Evolutionary conservation across 2,888 invertebrate genomes (phyloP).

Genomic region (Molorchus minor): DNA sequence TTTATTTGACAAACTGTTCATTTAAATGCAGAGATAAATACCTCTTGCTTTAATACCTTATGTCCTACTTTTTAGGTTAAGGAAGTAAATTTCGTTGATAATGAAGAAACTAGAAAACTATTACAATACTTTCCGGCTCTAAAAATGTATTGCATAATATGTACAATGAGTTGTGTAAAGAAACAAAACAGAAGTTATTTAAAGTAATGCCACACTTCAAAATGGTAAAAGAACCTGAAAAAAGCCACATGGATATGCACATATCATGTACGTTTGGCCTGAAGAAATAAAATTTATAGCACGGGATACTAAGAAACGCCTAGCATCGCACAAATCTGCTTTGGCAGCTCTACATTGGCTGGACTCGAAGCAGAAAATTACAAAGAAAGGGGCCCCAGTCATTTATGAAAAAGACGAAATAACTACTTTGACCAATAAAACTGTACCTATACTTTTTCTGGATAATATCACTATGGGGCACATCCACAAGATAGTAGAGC

Average conservation of each 20-base stretch:
- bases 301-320: conserved; percentile 65
- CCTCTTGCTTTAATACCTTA: not conserved
- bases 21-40: not conserved
- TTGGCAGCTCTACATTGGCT: conserved; percentile 67
- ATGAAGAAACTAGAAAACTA: conserved; percentile 7
- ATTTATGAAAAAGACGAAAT: conserved; percentile 63
- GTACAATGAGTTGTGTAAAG: conserved; percentile 61
- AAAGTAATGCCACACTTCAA: conserved; percentile 62
- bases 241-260: conserved; percentile 64
- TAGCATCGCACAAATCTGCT: conserved; percentile 67
- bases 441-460: conserved; percentile 50
- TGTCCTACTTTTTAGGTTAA: conserved; percentile 1
- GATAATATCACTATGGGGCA: conserved; percentile 54
- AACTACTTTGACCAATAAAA: conserved; percentile 54
- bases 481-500: conserved; percentile 60
- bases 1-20: too few species aligned
- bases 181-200: conserved; percentile 55
- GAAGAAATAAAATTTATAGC: conserved; percentile 66
- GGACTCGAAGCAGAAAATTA: conserved; percentile 63
- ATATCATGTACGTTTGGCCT: conserved; percentile 69
- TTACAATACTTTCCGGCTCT: conserved; percentile 63
- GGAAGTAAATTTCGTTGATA: conserved; percentile 6
- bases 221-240: conserved; percentile 47
- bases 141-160: conserved; percentile 65
- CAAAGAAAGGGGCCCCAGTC: conserved; percentile 64